phyloP scores from a whole-genome alignment of 2,888 invertebrate species.

The Lucinisca nassula region DNA sequence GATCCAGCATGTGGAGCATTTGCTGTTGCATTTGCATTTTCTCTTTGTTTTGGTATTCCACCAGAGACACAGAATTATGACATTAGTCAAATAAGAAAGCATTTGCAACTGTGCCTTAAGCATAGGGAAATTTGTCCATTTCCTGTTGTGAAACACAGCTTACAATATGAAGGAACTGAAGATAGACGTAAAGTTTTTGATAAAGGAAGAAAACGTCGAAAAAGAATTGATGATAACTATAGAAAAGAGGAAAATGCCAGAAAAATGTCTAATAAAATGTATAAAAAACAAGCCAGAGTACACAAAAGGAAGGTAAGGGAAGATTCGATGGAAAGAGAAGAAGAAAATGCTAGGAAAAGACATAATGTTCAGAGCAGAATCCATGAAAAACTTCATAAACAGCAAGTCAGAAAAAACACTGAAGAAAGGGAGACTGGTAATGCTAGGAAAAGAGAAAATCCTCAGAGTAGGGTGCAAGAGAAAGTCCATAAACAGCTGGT shows the following conservation, averaged over 20 bases:
- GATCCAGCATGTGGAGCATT: conserved; percentile 26
- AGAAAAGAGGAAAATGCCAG: neutral
- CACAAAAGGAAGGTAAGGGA: neutral
- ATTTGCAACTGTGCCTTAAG: neutral
- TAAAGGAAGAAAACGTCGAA: too few species aligned
- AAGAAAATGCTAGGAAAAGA: neutral
- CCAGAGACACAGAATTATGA: neutral
- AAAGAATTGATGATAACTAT: too few species aligned
- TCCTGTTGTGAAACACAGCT: too few species aligned
- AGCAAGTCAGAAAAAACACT: neutral
- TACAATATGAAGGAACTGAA: too few species aligned
- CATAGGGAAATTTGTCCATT: neutral
- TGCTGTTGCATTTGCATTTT: conserved; percentile 24
- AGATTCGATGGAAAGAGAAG: too few species aligned
- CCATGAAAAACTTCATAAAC: neutral
- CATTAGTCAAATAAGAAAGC: neutral
- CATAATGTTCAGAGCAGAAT: neutral
- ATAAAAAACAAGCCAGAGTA: neutral
- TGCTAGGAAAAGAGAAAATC: neutral
- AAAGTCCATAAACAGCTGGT: neutral
- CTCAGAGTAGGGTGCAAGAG: neutral
- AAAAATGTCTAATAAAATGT: neutral
- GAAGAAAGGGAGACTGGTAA: neutral
- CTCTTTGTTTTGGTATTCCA: neutral
- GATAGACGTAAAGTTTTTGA: too few species aligned